A percentile compares a stretch with the other conserved stretches of the same genome.
Conservation (phyloP, 2,113 vertebrate species). For the Labrus mixtus region DNA sequence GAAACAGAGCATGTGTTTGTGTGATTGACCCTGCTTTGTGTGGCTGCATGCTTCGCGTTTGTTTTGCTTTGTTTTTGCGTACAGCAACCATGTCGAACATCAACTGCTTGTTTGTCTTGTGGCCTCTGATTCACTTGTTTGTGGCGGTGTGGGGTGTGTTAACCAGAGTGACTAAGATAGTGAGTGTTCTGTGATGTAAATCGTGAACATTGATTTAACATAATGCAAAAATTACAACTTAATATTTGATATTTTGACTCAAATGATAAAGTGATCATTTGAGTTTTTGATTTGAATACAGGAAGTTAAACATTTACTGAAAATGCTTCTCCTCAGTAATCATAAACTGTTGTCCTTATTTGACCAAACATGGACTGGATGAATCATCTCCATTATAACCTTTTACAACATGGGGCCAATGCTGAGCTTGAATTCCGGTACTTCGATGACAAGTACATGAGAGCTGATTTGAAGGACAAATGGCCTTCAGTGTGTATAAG, state of each 20-base stretch:
- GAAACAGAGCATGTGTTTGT: constrained; percentile 1
- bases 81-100: constrained; percentile 16
- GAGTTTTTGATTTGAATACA: not conserved
- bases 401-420: not conserved
- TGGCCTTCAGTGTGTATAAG: not conserved
- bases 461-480: not conserved
- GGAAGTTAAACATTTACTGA: not conserved
- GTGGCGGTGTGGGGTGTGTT: not conserved
- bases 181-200: constrained; percentile 5
- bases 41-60: not conserved
- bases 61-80: constrained; percentile 10
- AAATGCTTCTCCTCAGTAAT: not conserved
- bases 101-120: constrained; percentile 33
- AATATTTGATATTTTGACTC: not conserved
- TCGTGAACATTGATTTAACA: not conserved
- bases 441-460: not conserved
- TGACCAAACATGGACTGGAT: not conserved
- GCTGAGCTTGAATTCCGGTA: not conserved
- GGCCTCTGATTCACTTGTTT: constrained; percentile 49
- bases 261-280: not conserved
- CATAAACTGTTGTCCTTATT: not conserved
- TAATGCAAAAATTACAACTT: not conserved
- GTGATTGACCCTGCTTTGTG: not conserved
- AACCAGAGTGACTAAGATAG: constrained; percentile 11
- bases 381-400: constrained; percentile 18